Evolutionary conservation across 2,113 vertebrate genomes (phyloP).

Genomic region (Coptodon rendalli): DNA sequence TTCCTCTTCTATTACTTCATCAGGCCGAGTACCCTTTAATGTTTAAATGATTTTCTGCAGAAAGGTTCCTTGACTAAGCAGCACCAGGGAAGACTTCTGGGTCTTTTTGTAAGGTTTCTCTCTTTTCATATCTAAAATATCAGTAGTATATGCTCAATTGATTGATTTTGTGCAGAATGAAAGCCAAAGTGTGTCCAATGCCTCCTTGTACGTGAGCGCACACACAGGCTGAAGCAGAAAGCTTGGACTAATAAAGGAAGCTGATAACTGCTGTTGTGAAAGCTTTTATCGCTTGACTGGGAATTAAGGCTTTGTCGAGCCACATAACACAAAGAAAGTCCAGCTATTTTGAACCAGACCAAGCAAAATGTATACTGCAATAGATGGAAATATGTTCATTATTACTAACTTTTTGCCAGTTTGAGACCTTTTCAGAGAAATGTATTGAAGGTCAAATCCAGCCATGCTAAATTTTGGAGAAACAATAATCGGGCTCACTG

Average conservation of each 20-base stretch:
- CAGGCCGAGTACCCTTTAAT: background rate
- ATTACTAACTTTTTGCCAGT: background rate
- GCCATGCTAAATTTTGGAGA: background rate
- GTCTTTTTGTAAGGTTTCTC: background rate
- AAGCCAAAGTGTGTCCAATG: background rate
- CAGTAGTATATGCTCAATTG: background rate
- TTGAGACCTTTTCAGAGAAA: background rate
- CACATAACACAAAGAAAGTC: background rate
- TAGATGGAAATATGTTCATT: background rate
- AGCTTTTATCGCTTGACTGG: background rate
- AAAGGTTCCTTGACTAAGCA: background rate
- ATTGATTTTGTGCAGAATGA: background rate
- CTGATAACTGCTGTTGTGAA: background rate
- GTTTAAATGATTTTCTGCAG: background rate
- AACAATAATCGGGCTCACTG: background rate
- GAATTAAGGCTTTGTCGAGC: background rate
- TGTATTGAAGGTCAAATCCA: background rate
- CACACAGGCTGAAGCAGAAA: background rate
- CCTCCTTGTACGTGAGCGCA: background rate
- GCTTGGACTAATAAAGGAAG: background rate
- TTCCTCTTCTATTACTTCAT: background rate
- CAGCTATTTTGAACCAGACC: background rate
- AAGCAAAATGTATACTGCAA: background rate
- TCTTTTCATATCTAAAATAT: background rate
- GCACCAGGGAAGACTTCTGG: background rate